These are phyloP conservation scores for Octopus bimaculoides DNA, from an alignment of 1,140 invertebrate species.

Conservation along the genomic window DNA sequence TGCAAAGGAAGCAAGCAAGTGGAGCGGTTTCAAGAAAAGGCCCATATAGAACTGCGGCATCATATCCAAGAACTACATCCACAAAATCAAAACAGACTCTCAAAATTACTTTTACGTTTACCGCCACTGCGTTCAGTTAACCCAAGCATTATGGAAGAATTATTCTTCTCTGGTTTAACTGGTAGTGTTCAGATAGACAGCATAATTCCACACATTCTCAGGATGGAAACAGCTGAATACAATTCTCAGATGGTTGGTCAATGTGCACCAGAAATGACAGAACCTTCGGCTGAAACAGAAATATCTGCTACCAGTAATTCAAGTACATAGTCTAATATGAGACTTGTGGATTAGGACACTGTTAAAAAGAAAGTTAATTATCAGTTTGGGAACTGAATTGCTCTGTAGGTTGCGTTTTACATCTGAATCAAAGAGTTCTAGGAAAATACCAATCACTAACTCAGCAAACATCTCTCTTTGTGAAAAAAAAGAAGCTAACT, in stretches of 20 bases:
- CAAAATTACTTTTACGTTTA: conserved; percentile 71
- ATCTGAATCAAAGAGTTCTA: too few relatives aligned
- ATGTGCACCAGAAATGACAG: not conserved
- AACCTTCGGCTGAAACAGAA: not conserved
- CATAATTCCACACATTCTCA: conserved; percentile 87
- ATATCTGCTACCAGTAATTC: not conserved
- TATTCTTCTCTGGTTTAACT: conserved; percentile 88
- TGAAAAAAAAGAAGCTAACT: too few relatives aligned
- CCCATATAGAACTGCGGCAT: conserved; percentile 69
- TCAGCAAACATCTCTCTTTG: too few relatives aligned
- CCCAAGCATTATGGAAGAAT: conserved; percentile 79
- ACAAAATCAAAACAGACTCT: conserved; percentile 60
- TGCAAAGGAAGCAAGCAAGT: conserved; percentile 56
- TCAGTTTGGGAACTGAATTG: too few relatives aligned
- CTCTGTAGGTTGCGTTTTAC: too few relatives aligned
- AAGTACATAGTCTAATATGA: not conserved
- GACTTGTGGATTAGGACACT: too few relatives aligned
- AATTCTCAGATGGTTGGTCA: conserved; percentile 51
- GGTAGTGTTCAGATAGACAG: conserved; percentile 90
- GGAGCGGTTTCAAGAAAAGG: conserved; percentile 72
- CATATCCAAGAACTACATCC: conserved; percentile 56
- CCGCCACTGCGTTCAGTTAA: conserved; percentile 76
- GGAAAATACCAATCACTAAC: too few relatives aligned
- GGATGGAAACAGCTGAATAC: conserved; percentile 67
- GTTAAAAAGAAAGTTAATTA: too few relatives aligned